Percentiles rank a stretch among this genome's conserved stretches.
Conservation (phyloP, 1,140 invertebrate genomes). For the Camponotus vicinus region DNA sequence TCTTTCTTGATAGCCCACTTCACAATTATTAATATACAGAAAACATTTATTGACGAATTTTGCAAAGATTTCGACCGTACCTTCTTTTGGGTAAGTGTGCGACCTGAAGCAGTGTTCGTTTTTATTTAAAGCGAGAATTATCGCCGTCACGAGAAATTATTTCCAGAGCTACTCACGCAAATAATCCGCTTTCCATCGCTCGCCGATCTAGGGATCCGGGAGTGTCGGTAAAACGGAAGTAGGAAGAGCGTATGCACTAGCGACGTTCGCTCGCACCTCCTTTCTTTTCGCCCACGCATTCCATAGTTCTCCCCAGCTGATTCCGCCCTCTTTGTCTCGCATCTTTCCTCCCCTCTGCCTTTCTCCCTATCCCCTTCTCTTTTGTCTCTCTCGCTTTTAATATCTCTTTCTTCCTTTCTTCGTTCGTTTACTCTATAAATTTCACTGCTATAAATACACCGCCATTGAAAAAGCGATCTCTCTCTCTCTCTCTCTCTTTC, state of each 20-base stretch:
- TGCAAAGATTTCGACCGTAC: neutral
- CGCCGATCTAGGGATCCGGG: neutral
- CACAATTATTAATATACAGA: neutral
- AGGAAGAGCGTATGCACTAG: neutral
- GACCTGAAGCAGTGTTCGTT: neutral
- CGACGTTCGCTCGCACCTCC: constrained; percentile 10
- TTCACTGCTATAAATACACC: constrained; percentile 32
- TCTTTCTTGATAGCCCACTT: too few species aligned
- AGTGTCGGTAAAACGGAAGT: neutral
- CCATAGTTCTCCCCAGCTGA: constrained; percentile 42
- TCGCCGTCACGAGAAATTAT: neutral
- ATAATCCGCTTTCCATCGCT: neutral
- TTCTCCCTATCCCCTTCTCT: neutral
- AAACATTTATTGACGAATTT: neutral
- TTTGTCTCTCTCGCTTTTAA: too few species aligned
- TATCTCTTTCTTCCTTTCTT: neutral
- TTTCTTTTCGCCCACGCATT: constrained; percentile 61
- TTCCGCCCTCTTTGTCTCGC: constrained; percentile 26
- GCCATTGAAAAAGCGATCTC: neutral
- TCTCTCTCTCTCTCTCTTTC: neutral
- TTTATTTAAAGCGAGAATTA: neutral
- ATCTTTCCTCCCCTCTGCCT: neutral
- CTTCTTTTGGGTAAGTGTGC: neutral
- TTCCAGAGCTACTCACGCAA: constrained; percentile 10
- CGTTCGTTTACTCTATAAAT: constrained; percentile 33